Base-by-base conservation (phyloP, 2,797 vertebrate species). In the Chelidonichthys spinosus region DNA sequence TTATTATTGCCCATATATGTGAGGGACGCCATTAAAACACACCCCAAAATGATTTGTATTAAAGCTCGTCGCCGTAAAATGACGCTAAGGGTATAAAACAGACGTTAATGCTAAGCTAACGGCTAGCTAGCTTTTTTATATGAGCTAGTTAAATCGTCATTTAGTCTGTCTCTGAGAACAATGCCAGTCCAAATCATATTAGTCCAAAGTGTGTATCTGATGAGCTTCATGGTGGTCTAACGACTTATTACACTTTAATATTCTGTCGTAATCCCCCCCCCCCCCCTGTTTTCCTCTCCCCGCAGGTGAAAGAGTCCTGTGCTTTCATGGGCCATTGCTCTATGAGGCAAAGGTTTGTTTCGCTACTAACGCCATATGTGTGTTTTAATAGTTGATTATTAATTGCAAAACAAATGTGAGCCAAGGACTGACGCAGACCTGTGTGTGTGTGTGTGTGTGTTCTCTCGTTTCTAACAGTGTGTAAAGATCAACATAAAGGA, bases 401-500 rank as follows among this genome's bases (percentile, higher is more conserved):
- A 43, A 66, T 37, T 37, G 11, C 18, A 17, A 35, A 62, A 17
- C 65, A 62, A n/a, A 75, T 43, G 15, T 63, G 7, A 43, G 52
- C 3, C 17, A 18, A 9, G 33, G 4, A 25, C 4, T 88, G 50
- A 74, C 43, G 1, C 33, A 6, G 35, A 35, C 37, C 4, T 59
- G 7, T 83, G 54, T 71, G 25, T 53, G 40, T 60, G 6, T 66
- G 49, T 13, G 37, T 60, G 11, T 63, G 7, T 63, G 13, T 42
- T 72, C 44, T 82, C 9, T 63, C 81, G 17, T 60, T 77, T 58
- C 90, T 88, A 43, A 3, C 95, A 99, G 98, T 99, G 97, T 93
- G 98, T 99, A 87, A 99, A 98, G 93, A 97, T 97, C 92, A 97
- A 95, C 93, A 97, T 98, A 92, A 99, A 99, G 95, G 98, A 99